These are phyloP conservation scores for Perizoma affinitatum DNA, from an alignment of 2,888 invertebrate species.

Conservation along the genomic window DNA sequence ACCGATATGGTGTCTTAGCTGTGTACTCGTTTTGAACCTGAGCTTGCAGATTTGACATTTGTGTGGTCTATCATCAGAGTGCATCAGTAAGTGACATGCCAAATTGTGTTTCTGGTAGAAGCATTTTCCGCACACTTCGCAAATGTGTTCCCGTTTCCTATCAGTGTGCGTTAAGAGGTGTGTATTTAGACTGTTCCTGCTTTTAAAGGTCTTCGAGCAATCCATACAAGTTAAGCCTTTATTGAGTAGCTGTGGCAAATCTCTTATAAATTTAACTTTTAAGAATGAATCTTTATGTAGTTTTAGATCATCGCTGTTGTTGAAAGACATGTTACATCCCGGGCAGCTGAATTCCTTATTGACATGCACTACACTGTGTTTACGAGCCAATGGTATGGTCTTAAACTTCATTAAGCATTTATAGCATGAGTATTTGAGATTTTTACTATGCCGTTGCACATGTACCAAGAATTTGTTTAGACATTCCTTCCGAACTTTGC, in stretches of 20 bases:
- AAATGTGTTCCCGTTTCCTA: conserved; percentile 73
- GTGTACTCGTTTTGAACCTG: conserved; percentile 50
- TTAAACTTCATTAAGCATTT: conserved; percentile 55
- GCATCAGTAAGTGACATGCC: conserved; percentile 82
- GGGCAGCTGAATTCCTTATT: conserved; percentile 11
- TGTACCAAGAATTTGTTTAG: conserved; percentile 71
- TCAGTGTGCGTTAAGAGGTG: conserved; percentile 12
- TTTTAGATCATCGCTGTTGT: conserved; percentile 10
- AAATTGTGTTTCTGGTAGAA: conserved; percentile 85
- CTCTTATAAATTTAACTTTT: conserved; percentile 7
- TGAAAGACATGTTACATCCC: conserved; percentile 15
- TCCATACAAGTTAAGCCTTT: conserved; percentile 11
- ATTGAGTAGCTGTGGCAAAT: background rate
- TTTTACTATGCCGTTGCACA: conserved; percentile 84
- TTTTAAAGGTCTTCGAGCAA: conserved; percentile 20
- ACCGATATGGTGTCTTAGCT: conserved; percentile 55
- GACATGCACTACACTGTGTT: conserved; percentile 15
- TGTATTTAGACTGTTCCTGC: background rate
- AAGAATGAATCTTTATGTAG: conserved; percentile 7
- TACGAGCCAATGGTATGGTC: conserved; percentile 40
- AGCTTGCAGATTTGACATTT: conserved; percentile 68
- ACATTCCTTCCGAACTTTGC: conserved; percentile 62
- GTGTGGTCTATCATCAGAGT: conserved; percentile 58
- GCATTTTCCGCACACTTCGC: conserved; percentile 84
- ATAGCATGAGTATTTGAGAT: conserved; percentile 77